Evolutionary conservation across 2,888 invertebrate genomes (phyloP).

Genomic region (Standfussiana lucernea): DNA sequence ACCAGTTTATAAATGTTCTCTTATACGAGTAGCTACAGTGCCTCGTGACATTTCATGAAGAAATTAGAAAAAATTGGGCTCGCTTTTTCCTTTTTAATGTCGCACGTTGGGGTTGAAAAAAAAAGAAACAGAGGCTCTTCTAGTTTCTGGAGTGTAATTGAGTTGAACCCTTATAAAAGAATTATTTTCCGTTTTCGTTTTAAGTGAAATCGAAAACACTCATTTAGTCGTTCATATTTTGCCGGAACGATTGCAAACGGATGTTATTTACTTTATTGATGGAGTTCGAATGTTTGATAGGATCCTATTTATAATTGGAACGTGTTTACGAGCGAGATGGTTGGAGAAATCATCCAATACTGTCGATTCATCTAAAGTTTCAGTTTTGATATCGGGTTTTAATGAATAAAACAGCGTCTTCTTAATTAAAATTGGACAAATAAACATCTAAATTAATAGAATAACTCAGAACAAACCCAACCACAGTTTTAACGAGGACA

Average conservation of each 20-base stretch:
- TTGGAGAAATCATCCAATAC: conserved; percentile 34
- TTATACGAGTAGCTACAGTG: conserved; percentile 13
- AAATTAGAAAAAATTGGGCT: conserved; percentile 16
- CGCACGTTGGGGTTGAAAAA: conserved; percentile 5
- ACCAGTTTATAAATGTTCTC: not conserved
- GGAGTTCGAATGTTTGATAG: conserved; percentile 49
- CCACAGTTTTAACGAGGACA: not conserved
- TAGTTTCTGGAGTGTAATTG: conserved; percentile 68
- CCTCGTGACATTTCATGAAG: not conserved
- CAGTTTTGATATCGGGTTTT: conserved; percentile 8
- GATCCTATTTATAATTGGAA: conserved; percentile 55
- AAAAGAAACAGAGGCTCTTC: conserved; percentile 46
- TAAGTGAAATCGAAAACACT: conserved; percentile 68
- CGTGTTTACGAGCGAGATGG: conserved; percentile 39
- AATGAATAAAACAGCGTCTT: conserved; percentile 4
- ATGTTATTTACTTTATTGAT: conserved; percentile 69
- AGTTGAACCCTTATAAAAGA: conserved; percentile 71
- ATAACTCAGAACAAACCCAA: conserved; percentile 8
- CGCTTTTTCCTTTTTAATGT: conserved; percentile 28
- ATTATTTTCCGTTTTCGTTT: conserved; percentile 69
- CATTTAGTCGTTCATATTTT: conserved; percentile 61
- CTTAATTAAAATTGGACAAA: conserved; percentile 13
- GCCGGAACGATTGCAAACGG: conserved; percentile 48
- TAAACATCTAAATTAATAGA: conserved; percentile 4
- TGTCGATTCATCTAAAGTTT: conserved; percentile 37